A percentile compares a stretch with the other conserved stretches of the same genome.
These are phyloP conservation scores for Mohoua ochrocephala DNA, from an alignment of 2,113 vertebrate genomes.

Conservation along the genomic window DNA sequence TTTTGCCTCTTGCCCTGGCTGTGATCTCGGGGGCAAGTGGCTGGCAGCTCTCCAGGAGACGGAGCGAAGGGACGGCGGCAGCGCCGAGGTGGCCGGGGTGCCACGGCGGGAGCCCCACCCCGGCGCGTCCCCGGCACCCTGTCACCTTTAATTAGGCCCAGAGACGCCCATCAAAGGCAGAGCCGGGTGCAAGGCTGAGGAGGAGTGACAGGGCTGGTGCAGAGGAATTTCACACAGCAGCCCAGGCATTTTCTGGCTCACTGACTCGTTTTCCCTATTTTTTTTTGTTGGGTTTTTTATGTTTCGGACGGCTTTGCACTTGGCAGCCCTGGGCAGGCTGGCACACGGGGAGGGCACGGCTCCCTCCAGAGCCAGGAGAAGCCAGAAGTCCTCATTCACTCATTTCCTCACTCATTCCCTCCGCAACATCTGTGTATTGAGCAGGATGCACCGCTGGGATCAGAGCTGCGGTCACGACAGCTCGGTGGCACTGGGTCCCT, in stretches of 20 bases:
- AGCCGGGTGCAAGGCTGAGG: constrained; percentile 20
- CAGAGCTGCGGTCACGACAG: neutral
- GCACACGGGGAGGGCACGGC: neutral
- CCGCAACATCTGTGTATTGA: neutral
- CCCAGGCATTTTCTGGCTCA: constrained; percentile 63
- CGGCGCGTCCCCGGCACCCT: neutral
- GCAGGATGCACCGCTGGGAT: neutral
- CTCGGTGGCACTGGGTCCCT: neutral
- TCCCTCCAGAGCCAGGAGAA: neutral
- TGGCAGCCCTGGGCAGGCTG: constrained; percentile 40
- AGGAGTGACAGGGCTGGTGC: constrained; percentile 56
- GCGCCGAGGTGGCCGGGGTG: neutral
- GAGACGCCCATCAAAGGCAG: constrained; percentile 37
- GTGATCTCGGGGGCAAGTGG: constrained; percentile 45
- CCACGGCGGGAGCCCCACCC: neutral
- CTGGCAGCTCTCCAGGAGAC: constrained; percentile 30
- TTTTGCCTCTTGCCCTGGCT: constrained; percentile 69
- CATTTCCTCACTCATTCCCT: neutral
- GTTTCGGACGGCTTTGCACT: constrained; percentile 23
- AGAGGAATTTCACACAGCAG: constrained; percentile 61
- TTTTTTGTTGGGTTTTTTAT: neutral
- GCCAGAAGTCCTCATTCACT: constrained; percentile 19
- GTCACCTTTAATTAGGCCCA: constrained; percentile 23
- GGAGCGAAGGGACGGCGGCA: neutral
- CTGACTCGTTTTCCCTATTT: neutral